These are phyloP conservation scores for Pachycephus smyrnensis DNA, from an alignment of 2,888 invertebrate genomes.

Conservation along the genomic window DNA sequence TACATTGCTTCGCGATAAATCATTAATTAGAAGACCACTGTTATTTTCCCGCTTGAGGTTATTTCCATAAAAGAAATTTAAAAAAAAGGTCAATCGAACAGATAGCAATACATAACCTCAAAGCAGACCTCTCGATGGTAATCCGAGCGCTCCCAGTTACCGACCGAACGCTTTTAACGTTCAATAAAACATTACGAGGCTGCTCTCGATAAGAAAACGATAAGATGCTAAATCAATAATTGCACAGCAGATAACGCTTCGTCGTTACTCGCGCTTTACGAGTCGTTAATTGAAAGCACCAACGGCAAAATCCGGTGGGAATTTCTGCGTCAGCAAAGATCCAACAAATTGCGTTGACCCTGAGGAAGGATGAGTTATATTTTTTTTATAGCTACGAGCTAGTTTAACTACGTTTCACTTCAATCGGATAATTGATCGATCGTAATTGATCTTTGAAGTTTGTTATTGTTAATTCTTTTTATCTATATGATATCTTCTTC, in stretches of 20 bases:
- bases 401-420: not conserved
- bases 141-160: not conserved
- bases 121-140: not conserved
- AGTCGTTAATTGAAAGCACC: not conserved
- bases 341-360: not conserved
- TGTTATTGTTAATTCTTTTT: not conserved
- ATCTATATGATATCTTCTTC: not conserved
- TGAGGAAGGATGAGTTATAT: not conserved
- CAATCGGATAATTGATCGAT: not conserved
- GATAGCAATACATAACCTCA: not conserved
- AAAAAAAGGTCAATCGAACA: not conserved
- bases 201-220: not conserved
- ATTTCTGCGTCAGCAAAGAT: not conserved
- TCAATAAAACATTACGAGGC: not conserved
- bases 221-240: not conserved
- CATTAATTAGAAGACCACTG: not conserved
- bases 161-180: not conserved
- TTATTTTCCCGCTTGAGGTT: not conserved
- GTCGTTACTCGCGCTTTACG: not conserved
- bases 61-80: not conserved
- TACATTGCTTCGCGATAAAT: not conserved
- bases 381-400: not conserved
- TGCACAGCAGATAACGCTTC: not conserved
- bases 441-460: not conserved
- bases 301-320: not conserved